phyloP scores from a whole-genome alignment of 1,140 invertebrate species.

The Andricus grossulariae region DNA sequence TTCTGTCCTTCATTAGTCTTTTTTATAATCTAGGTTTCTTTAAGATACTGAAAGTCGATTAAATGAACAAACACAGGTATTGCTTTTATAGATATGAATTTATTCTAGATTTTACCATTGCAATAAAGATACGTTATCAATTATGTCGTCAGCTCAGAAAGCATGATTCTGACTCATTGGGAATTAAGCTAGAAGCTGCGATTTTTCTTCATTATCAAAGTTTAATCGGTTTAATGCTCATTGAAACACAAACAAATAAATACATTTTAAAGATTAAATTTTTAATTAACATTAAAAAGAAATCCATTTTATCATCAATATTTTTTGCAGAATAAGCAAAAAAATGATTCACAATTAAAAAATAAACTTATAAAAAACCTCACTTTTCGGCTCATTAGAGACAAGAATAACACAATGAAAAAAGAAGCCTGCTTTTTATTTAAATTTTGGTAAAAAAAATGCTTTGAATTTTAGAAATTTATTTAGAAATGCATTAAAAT shows the following conservation, averaged over 20 bases:
- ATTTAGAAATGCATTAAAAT: too few relatives aligned
- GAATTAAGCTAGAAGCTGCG: constrained; percentile 29
- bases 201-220: constrained; percentile 29
- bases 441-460: too few relatives aligned
- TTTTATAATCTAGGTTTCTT: constrained; percentile 16
- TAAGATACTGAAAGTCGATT: constrained; percentile 8
- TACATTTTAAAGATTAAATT: too few relatives aligned
- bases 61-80: not conserved
- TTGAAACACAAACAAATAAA: not conserved
- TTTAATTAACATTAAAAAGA: too few relatives aligned
- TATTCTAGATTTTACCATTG: constrained; percentile 16
- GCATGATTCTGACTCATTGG: constrained; percentile 43
- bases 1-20: not conserved
- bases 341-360: too few relatives aligned
- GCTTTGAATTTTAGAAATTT: too few relatives aligned
- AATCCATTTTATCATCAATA: too few relatives aligned
- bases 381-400: too few relatives aligned
- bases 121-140: constrained; percentile 60
- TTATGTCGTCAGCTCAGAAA: constrained; percentile 31
- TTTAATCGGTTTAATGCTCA: not conserved
- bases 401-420: too few relatives aligned
- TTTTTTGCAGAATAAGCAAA: too few relatives aligned
- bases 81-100: constrained; percentile 8
- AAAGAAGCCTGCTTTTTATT: too few relatives aligned
- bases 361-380: too few relatives aligned